Percentiles rank a stretch among this genome's conserved stretches.
phyloP scores from a whole-genome alignment of 2,797 vertebrate genomes.

The Parauchenoglanis ngamensis region DNA sequence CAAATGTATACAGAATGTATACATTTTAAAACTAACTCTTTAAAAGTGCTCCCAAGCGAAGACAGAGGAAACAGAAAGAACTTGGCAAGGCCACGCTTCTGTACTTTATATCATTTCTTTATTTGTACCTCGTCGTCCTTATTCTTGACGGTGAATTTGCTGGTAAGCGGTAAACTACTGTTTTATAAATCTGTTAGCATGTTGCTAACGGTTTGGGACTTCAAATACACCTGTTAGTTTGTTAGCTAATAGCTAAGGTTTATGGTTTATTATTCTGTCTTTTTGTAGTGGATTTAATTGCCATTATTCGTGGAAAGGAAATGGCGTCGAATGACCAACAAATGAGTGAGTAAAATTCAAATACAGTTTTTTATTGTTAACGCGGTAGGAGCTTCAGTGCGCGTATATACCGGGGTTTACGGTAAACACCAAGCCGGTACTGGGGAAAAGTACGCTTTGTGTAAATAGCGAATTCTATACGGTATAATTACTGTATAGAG shows the following conservation, averaged over 20 bases:
- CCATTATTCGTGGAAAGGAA: neutral
- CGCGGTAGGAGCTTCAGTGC: neutral
- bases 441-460: neutral
- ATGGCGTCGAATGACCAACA: neutral
- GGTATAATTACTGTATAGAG: neutral
- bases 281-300: neutral
- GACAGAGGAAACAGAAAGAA: neutral
- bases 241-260: neutral
- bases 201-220: neutral
- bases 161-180: neutral
- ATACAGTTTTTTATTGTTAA: accelerated
- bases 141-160: neutral
- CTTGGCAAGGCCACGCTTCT: neutral
- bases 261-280: neutral
- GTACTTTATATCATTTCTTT: too few relatives aligned
- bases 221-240: neutral
- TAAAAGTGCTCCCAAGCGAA: neutral
- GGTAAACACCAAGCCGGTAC: neutral
- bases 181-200: neutral
- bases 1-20: neutral
- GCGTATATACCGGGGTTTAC: neutral
- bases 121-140: too few relatives aligned
- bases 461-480: neutral
- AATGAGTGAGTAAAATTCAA: neutral
- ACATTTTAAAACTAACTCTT: neutral